phyloP scores from a whole-genome alignment of 2,888 invertebrate species.

The Cataglyphis rosenhaueri region DNA sequence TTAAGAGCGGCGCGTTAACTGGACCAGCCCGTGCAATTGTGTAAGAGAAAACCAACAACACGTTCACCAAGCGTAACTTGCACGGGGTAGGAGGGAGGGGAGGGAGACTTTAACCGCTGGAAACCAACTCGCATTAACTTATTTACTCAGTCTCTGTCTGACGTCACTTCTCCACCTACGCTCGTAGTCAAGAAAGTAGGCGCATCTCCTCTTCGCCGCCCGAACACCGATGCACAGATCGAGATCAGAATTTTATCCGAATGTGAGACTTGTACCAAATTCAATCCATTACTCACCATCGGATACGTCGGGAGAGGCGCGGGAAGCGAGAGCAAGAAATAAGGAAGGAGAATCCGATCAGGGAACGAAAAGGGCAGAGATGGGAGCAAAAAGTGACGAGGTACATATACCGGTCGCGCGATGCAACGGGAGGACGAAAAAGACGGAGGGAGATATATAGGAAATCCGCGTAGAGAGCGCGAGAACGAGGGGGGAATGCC shows the following conservation, averaged over 20 bases:
- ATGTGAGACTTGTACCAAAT: slow-evolving; percentile 50
- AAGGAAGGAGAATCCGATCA: slow-evolving; percentile 44
- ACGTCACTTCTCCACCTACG: slow-evolving; percentile 49
- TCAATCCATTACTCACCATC: slow-evolving; percentile 56
- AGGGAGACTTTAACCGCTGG: neutral
- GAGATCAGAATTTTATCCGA: slow-evolving; percentile 54
- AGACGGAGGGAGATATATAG: slow-evolving; percentile 31
- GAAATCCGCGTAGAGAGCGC: slow-evolving; percentile 39
- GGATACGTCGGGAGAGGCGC: slow-evolving; percentile 12
- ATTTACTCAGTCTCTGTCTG: slow-evolving; percentile 37
- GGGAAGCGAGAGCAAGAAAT: slow-evolving; percentile 36
- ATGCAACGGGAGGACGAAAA: slow-evolving; percentile 34
- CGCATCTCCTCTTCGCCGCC: slow-evolving; percentile 6
- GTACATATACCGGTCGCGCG: slow-evolving; percentile 27
- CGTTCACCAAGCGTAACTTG: neutral
- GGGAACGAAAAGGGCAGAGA: slow-evolving; percentile 52
- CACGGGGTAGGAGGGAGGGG: neutral
- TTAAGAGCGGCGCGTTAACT: neutral
- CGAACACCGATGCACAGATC: neutral
- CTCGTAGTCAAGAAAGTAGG: slow-evolving; percentile 41
- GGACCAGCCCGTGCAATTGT: neutral
- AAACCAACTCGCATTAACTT: slow-evolving; percentile 41
- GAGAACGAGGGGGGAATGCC: slow-evolving; percentile 57
- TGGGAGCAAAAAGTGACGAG: slow-evolving; percentile 53
- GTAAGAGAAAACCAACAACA: neutral